Evolutionary conservation across 2,888 invertebrate species (phyloP).

Genomic region (Aporophyla nigra): DNA sequence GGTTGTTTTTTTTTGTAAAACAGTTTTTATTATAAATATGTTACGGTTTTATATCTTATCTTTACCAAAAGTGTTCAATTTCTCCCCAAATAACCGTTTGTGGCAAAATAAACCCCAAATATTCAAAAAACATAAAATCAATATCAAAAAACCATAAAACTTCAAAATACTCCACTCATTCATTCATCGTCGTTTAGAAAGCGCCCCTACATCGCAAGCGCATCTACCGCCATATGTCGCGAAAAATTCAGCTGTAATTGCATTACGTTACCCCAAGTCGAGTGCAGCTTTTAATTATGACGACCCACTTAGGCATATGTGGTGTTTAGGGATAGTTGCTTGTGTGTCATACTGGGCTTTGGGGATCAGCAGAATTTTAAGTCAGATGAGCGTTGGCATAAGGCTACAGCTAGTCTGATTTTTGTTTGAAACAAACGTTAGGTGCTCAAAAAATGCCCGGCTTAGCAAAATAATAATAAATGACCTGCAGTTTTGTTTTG

Average conservation of each 20-base stretch:
- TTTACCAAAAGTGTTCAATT: neutral
- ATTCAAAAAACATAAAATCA: conserved; percentile 39
- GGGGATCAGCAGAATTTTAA: conserved; percentile 21
- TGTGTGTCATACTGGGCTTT: conserved; percentile 27
- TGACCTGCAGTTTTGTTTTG: neutral
- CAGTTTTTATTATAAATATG: neutral
- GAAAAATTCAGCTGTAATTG: conserved; percentile 90
- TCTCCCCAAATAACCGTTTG: neutral
- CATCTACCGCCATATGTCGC: conserved; percentile 88
- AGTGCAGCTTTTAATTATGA: conserved; percentile 87
- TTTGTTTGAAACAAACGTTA: neutral
- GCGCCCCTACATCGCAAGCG: conserved; percentile 70
- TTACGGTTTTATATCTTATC: neutral
- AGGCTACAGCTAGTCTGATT: neutral
- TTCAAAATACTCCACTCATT: conserved; percentile 38
- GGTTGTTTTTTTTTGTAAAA: too few species aligned
- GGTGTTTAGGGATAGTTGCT: conserved; percentile 70
- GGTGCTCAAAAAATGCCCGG: neutral
- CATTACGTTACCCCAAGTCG: conserved; percentile 88
- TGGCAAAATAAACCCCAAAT: neutral
- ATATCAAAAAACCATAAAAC: conserved; percentile 57
- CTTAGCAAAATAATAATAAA: neutral
- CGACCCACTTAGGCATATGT: conserved; percentile 90
- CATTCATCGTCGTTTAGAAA: conserved; percentile 65
- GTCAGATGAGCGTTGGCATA: neutral